Evolutionary conservation across 2,888 invertebrate genomes (phyloP).

Genomic region (Epiperipatus broadwayi): DNA sequence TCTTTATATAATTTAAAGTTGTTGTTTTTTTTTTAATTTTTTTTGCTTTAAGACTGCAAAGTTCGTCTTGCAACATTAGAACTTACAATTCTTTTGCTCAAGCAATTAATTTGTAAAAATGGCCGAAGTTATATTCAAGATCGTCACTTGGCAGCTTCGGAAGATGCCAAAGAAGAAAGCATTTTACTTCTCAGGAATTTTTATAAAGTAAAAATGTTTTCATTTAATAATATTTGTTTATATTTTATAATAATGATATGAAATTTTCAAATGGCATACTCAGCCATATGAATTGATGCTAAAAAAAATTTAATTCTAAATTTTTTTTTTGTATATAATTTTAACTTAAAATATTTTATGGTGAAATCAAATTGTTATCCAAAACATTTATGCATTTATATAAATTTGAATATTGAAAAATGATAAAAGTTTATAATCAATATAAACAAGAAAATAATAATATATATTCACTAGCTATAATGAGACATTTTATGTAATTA

Average conservation of each 20-base stretch:
- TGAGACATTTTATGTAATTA: too few relatives aligned
- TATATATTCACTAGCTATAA: too few relatives aligned
- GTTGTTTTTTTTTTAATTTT: conserved; percentile 7
- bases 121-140: conserved; percentile 44
- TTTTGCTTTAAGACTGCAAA: conserved; percentile 45
- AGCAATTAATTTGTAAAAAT: conserved; percentile 39
- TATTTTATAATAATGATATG: conserved; percentile 7
- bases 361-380: too few relatives aligned
- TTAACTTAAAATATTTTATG: too few relatives aligned
- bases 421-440: too few relatives aligned
- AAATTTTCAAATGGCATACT: too few relatives aligned
- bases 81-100: conserved; percentile 57
- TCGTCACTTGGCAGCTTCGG: conserved; percentile 43
- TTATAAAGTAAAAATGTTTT: conserved; percentile 46
- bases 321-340: too few relatives aligned
- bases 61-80: conserved; percentile 82
- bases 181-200: conserved; percentile 68
- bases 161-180: conserved; percentile 55
- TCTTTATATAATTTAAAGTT: too few relatives aligned
- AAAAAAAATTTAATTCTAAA: conserved; percentile 1
- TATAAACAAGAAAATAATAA: too few relatives aligned
- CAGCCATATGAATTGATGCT: too few relatives aligned
- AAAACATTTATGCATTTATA: too few relatives aligned
- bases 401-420: too few relatives aligned
- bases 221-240: conserved; percentile 16